Conservation (phyloP, 1,140 invertebrate species). For the Solenopsis fugax region DNA sequence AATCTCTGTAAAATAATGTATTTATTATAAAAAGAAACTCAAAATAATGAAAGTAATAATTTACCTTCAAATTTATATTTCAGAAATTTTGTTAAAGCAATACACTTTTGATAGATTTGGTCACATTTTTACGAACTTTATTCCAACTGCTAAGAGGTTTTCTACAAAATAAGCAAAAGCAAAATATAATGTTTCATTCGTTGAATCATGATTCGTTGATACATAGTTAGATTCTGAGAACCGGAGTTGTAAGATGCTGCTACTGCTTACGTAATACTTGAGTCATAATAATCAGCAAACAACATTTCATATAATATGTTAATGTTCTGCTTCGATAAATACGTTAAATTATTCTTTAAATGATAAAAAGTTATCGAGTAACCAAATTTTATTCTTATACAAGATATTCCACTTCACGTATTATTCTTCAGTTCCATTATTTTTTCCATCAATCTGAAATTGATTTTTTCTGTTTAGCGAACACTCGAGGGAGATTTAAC, state of each 20-base stretch:
- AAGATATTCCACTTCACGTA: background rate
- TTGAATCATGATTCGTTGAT: background rate
- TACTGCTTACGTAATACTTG: slow-evolving; percentile 55
- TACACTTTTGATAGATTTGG: background rate
- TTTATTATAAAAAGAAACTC: background rate
- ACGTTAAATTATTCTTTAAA: background rate
- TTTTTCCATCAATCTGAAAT: background rate
- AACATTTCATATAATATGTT: slow-evolving; percentile 15
- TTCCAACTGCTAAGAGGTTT: background rate
- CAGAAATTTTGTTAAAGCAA: too few species aligned
- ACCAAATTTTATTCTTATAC: background rate
- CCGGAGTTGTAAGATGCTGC: background rate
- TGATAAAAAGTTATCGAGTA: background rate
- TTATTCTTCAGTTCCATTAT: background rate
- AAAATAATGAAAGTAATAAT: background rate
- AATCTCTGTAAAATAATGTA: background rate
- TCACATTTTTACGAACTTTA: background rate
- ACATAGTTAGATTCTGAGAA: slow-evolving; percentile 60
- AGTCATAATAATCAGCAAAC: slow-evolving; percentile 48
- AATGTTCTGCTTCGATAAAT: background rate
- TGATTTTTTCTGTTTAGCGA: background rate
- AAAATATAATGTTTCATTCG: background rate
- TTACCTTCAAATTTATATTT: background rate
- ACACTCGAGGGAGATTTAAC: background rate
- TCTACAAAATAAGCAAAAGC: background rate